Evolutionary conservation across 2,888 invertebrate genomes (phyloP).

Genomic region (Pollenia amentaria): DNA sequence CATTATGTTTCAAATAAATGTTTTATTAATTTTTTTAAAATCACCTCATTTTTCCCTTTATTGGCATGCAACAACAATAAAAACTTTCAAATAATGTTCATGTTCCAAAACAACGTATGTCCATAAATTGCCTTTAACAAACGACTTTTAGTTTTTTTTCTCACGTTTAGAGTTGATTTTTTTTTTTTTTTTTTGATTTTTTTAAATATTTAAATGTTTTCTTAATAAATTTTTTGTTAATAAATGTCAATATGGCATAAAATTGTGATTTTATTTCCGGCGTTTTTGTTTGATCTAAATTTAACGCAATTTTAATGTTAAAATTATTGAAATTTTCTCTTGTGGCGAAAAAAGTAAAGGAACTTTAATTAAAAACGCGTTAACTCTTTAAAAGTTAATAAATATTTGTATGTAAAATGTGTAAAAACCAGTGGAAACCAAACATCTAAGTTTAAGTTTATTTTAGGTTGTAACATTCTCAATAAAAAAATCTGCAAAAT

Average conservation of each 20-base stretch:
- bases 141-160: slow-evolving; percentile 38
- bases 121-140: slow-evolving; percentile 61
- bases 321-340: neutral
- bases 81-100: slow-evolving; percentile 28
- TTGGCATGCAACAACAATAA: neutral
- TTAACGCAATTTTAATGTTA: neutral
- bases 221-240: slow-evolving; percentile 39
- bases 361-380: neutral
- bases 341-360: neutral
- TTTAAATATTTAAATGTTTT: slow-evolving; percentile 60
- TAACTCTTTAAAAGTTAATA: neutral
- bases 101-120: slow-evolving; percentile 53
- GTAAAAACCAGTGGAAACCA: no score
- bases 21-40: slow-evolving; percentile 81
- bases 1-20: slow-evolving; percentile 81
- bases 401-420: neutral
- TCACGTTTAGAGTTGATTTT: slow-evolving; percentile 53
- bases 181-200: slow-evolving; percentile 17
- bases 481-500: no score
- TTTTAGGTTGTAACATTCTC: no score
- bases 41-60: slow-evolving; percentile 71
- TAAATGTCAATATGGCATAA: slow-evolving; percentile 30
- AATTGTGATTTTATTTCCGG: slow-evolving; percentile 24
- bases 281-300: slow-evolving; percentile 43
- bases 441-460: no score